Evolutionary conservation across 2,888 invertebrate species (phyloP), one percentile per base, ranked within the genome.

Genomic region (Tryphoninae sp.): DNA sequence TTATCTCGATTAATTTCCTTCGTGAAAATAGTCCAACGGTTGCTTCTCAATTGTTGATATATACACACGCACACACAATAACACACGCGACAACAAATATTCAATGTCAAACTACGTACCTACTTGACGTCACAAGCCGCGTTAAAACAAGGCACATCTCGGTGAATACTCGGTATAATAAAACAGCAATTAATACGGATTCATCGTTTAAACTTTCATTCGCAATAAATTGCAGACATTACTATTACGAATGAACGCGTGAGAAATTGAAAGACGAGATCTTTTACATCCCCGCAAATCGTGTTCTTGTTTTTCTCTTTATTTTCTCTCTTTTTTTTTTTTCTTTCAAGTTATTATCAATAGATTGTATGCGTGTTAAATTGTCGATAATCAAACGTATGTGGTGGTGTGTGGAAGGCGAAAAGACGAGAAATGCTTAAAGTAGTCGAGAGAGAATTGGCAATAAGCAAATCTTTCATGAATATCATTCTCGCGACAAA

Each of bases 51-150:
- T 51, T 11, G 33, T 33, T 33, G 33, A 33, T 33, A 33, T 6
- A 33, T 6, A 33, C 33, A 33, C 33, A 33, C 69, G 75, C 16
- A 61, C 40, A 72, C 26, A 65, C 51, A 82, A 71, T 19, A 45
- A 9, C 45, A 9, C 45, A 45, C 45, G 45, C 45, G 33, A 45
- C 45, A 45, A 78, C 58, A 61, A 73, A 67, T 75, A 51, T 78
- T 26, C 45, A 67, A 67, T 71, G 59, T 78, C 19, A 68, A 61
- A 88, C 89, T 91, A 91, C 91, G 87, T 92, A 91, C 91, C 91
- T 91, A 91, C 90, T 91, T 91, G 92, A 91, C 91, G 89, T 91
- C 91, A 92, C 90, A 91, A 92, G 92, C 91, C 92, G 91, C 91
- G 91, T 91, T 89, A 91, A 91, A 91, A 91, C 89, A 91, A 89